These are phyloP conservation scores for Vandiemenella viatica DNA, from an alignment of 2,888 invertebrate species.

Conservation along the genomic window DNA sequence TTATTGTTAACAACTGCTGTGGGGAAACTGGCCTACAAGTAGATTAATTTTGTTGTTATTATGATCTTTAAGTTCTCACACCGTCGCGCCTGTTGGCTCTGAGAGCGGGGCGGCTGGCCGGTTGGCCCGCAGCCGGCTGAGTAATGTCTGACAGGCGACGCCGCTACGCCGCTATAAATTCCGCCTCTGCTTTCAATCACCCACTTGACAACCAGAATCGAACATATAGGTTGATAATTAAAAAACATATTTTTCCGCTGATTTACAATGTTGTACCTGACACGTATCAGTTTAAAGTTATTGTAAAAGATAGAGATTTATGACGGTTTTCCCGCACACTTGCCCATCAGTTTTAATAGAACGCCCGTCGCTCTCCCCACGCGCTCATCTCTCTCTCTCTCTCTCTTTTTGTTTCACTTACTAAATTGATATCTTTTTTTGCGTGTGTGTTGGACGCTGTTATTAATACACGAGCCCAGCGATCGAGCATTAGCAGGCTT, in stretches of 20 bases:
- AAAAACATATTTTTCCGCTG: not conserved
- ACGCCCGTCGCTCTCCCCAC: not conserved
- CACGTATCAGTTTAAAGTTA: slow-evolving; percentile 2
- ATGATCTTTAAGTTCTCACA: too few relatives aligned
- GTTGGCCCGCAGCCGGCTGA: too few relatives aligned
- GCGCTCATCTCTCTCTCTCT: not conserved
- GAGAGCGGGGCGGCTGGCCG: too few relatives aligned
- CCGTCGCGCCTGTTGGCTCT: too few relatives aligned
- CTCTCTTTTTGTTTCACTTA: not conserved
- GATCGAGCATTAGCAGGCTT: not conserved
- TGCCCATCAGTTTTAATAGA: not conserved
- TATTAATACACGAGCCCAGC: too few relatives aligned
- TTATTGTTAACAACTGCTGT: too few relatives aligned
- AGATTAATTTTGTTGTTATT: too few relatives aligned
- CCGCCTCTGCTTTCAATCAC: not conserved
- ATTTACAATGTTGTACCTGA: slow-evolving; percentile 4
- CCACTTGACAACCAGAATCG: slow-evolving; percentile 3
- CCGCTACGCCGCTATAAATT: not conserved
- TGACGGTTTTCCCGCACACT: not conserved
- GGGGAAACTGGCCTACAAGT: too few relatives aligned
- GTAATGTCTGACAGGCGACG: too few relatives aligned
- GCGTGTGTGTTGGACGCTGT: too few relatives aligned
- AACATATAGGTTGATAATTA: slow-evolving; percentile 2
- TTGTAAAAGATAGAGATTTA: slow-evolving; percentile 3
- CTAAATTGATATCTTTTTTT: slow-evolving; percentile 3